These are phyloP conservation scores for Cremastobaeus sp. DNA, from an alignment of 2,888 invertebrate species.

Conservation along the genomic window DNA sequence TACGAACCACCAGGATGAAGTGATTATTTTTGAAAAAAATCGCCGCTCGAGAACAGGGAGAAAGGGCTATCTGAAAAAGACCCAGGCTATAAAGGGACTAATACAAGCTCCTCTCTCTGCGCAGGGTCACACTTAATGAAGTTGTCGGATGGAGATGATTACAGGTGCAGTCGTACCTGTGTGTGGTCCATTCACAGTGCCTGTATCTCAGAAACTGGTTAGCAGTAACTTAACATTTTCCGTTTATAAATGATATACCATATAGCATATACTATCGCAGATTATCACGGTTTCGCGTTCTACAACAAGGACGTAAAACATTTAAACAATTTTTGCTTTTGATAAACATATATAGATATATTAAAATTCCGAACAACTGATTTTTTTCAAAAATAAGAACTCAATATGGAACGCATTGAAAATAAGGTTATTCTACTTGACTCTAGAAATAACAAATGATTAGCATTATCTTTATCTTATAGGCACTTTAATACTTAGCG, in stretches of 20 bases:
- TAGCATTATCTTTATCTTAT: no score
- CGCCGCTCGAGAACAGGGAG: conserved; percentile 58
- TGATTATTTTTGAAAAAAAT: conserved; percentile 74
- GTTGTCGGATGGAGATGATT: conserved; percentile 77
- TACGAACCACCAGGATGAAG: conserved; percentile 77
- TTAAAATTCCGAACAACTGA: no score
- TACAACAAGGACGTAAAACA: conserved; percentile 55
- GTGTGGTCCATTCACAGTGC: conserved; percentile 77
- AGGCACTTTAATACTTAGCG: no score
- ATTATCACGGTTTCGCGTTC: no score
- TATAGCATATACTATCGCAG: conserved; percentile 46
- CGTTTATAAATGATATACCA: conserved; percentile 45
- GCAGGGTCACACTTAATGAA: conserved; percentile 75
- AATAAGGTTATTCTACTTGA: no score
- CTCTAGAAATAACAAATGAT: no score
- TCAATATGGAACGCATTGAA: no score
- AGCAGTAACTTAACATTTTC: conserved; percentile 73
- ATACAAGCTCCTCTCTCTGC: conserved; percentile 55
- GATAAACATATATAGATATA: no score
- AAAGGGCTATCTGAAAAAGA: no score
- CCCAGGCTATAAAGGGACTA: no score
- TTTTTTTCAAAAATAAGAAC: no score
- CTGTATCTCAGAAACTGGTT: conserved; percentile 71
- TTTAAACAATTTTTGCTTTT: no score
- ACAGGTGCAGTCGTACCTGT: conserved; percentile 76